Conservation (phyloP, 2,888 invertebrate species). For the Priocnemis perturbator region DNA sequence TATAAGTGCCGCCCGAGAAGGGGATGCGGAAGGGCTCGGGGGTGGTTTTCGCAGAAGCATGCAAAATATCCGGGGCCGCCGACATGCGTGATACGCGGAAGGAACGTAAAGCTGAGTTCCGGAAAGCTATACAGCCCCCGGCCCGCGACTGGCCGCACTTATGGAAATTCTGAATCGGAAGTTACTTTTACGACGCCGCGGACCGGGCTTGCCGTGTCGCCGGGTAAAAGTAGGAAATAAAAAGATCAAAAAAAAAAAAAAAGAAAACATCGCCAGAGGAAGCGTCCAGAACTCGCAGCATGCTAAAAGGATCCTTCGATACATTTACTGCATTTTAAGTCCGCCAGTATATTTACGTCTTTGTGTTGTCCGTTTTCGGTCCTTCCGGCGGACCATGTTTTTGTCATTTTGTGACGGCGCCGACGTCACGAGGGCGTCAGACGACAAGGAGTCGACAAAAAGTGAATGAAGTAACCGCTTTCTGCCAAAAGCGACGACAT, state of each 20-base stretch:
- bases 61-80: slow-evolving; percentile 52
- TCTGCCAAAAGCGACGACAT: no score
- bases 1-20: background rate
- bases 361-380: no score
- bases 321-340: no score
- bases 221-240: background rate
- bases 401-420: no score
- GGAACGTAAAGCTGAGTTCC: slow-evolving; percentile 56
- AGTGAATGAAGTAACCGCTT: no score
- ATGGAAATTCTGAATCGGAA: slow-evolving; percentile 47
- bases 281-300: background rate
- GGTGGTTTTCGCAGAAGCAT: slow-evolving; percentile 57
- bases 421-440: no score
- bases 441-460: no score
- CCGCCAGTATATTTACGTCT: no score
- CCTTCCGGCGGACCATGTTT: no score
- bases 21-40: slow-evolving; percentile 4
- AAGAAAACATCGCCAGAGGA: background rate
- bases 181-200: slow-evolving; percentile 37
- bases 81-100: slow-evolving; percentile 55
- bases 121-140: slow-evolving; percentile 38
- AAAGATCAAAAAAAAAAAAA: background rate
- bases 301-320: no score
- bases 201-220: background rate
- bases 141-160: slow-evolving; percentile 23